Evolutionary conservation across 2,888 invertebrate genomes (phyloP).

Genomic region (Lasiommata megera): DNA sequence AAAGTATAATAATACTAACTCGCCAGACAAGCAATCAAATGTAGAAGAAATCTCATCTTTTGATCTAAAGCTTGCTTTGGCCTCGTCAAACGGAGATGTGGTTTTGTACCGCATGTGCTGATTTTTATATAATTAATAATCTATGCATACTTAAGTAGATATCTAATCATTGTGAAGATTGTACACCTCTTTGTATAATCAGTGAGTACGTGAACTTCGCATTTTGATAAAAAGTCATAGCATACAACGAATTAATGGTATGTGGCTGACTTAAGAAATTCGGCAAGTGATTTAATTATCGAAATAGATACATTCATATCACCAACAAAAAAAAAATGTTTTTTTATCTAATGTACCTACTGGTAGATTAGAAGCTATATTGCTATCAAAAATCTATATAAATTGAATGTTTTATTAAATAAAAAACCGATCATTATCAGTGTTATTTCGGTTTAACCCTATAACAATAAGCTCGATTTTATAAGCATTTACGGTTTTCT

Average conservation of each 20-base stretch:
- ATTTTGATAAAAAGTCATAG: background rate
- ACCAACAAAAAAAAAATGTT: too few relatives aligned
- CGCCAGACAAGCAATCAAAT: background rate
- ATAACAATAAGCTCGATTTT: too few relatives aligned
- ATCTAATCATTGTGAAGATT: background rate
- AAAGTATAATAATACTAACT: background rate
- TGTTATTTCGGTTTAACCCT: too few relatives aligned
- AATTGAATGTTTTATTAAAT: too few relatives aligned
- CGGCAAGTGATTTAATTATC: background rate
- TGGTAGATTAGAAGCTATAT: too few relatives aligned
- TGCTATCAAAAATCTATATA: too few relatives aligned
- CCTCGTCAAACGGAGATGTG: background rate
- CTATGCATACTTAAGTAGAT: background rate
- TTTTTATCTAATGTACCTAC: too few relatives aligned
- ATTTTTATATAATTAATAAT: background rate
- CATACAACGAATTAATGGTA: background rate
- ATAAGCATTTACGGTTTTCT: too few relatives aligned
- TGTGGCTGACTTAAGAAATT: background rate
- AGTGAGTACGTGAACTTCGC: background rate
- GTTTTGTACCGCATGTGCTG: background rate
- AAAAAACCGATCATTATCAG: too few relatives aligned
- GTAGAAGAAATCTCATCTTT: background rate
- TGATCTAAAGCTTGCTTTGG: background rate
- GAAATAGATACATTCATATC: too few relatives aligned
- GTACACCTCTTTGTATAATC: background rate